Evolutionary conservation across 2,797 vertebrate genomes (phyloP).

Genomic region (Pelobates cultripes): DNA sequence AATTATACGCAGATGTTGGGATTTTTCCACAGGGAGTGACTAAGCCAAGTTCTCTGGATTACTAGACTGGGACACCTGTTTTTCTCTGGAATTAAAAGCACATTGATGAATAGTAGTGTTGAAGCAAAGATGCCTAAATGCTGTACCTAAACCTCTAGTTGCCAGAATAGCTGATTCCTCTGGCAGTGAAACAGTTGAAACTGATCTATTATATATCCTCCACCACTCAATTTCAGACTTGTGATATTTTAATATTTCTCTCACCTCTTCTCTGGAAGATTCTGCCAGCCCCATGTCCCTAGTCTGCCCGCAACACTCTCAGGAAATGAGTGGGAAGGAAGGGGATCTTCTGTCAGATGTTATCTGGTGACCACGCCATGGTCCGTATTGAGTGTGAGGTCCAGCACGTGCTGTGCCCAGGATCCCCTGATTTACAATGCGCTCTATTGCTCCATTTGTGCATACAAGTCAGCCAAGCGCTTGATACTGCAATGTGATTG

Average conservation of each 20-base stretch:
- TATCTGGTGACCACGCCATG: not conserved
- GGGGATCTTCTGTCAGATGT: not conserved
- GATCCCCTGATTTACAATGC: not conserved
- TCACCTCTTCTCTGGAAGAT: not conserved
- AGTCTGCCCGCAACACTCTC: slow-evolving; percentile 5
- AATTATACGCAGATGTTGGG: not conserved
- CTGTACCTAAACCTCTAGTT: not conserved
- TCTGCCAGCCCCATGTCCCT: not conserved
- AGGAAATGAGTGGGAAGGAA: slow-evolving; percentile 15
- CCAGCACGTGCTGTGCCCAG: not conserved
- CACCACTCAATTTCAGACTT: not conserved
- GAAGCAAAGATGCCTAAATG: slow-evolving; percentile 21
- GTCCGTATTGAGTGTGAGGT: not conserved
- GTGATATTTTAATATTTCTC: not conserved
- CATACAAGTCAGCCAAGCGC: slow-evolving; percentile 37
- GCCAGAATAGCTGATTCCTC: not conserved
- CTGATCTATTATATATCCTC: slow-evolving; percentile 2
- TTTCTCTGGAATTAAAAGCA: slow-evolving; percentile 9
- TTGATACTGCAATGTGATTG: slow-evolving; percentile 21
- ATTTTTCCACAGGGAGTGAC: not conserved
- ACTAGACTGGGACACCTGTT: not conserved
- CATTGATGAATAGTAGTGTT: slow-evolving; percentile 32
- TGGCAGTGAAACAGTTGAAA: slow-evolving; percentile 21
- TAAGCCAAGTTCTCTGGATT: not conserved
- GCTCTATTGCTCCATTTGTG: not conserved